These are phyloP conservation scores for Choloepus didactylus DNA, from an alignment of 2,797 vertebrate genomes.

Conservation along the genomic window DNA sequence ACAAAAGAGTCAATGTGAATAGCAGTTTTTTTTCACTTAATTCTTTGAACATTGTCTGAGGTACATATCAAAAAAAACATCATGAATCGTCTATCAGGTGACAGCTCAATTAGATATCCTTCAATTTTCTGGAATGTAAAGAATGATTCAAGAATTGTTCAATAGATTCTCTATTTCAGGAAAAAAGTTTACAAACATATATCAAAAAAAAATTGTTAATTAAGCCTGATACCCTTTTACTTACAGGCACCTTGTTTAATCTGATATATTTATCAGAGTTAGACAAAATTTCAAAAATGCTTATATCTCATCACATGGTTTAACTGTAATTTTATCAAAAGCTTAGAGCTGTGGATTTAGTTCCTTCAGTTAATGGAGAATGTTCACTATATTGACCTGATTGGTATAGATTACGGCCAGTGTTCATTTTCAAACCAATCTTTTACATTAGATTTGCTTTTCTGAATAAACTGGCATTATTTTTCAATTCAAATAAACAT, in stretches of 20 bases:
- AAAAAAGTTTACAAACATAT: neutral
- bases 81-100: conserved; percentile 47
- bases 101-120: conserved; percentile 37
- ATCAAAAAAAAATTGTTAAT: neutral
- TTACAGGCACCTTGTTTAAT: neutral
- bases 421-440: neutral
- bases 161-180: neutral
- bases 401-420: neutral
- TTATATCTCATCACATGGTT: neutral
- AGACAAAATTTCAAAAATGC: neutral
- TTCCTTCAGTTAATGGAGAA: conserved; percentile 21
- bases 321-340: conserved; percentile 12
- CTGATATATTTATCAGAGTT: neutral
- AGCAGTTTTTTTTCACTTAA: conserved; percentile 15
- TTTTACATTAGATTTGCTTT: neutral
- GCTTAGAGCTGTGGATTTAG: neutral
- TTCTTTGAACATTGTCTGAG: conserved; percentile 57
- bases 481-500: conserved; percentile 5
- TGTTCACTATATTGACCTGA: neutral
- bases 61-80: conserved; percentile 60
- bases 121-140: conserved; percentile 49
- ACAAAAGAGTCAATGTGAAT: conserved; percentile 24
- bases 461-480: neutral
- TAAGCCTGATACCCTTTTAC: neutral
- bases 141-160: conserved; percentile 35